These are phyloP conservation scores for Scophthalmus maximus DNA, from an alignment of 2,113 vertebrate species.

Conservation along the genomic window DNA sequence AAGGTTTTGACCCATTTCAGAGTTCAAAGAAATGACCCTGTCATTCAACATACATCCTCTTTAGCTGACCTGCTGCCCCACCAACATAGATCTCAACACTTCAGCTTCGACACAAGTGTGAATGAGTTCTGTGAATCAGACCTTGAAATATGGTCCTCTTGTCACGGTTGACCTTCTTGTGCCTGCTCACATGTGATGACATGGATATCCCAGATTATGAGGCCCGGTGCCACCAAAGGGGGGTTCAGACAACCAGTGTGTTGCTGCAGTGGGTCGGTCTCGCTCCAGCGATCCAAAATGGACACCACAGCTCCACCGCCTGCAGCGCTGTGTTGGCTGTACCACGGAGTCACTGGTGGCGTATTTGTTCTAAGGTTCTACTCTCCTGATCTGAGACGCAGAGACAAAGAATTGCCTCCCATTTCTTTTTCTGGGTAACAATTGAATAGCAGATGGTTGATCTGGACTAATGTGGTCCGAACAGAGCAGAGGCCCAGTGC, in stretches of 20 bases:
- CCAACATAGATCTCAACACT: not conserved
- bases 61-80: not conserved
- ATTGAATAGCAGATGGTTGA: slow-evolving; percentile 55
- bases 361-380: slow-evolving; percentile 34
- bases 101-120: not conserved
- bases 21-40: not conserved
- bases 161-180: slow-evolving; percentile 34
- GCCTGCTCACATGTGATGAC: slow-evolving; percentile 18
- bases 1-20: not conserved
- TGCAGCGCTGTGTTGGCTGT: slow-evolving; percentile 6
- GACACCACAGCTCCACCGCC: slow-evolving; percentile 15
- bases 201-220: slow-evolving; percentile 32
- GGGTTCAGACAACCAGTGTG: slow-evolving; percentile 1
- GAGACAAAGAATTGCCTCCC: slow-evolving; percentile 8
- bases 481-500: not conserved
- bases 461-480: slow-evolving; percentile 13
- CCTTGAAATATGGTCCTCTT: slow-evolving; percentile 7
- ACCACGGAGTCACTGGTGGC: not conserved
- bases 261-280: slow-evolving; percentile 25
- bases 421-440: slow-evolving; percentile 39
- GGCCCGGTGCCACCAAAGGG: slow-evolving; percentile 10
- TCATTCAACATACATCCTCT: not conserved
- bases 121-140: not conserved
- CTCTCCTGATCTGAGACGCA: slow-evolving; percentile 52
- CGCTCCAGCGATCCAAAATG: slow-evolving; percentile 30